Evolutionary conservation across 2,888 invertebrate genomes (phyloP), one percentile per base, ranked within the genome.

Genomic region (Caenorhabditis sp.): DNA sequence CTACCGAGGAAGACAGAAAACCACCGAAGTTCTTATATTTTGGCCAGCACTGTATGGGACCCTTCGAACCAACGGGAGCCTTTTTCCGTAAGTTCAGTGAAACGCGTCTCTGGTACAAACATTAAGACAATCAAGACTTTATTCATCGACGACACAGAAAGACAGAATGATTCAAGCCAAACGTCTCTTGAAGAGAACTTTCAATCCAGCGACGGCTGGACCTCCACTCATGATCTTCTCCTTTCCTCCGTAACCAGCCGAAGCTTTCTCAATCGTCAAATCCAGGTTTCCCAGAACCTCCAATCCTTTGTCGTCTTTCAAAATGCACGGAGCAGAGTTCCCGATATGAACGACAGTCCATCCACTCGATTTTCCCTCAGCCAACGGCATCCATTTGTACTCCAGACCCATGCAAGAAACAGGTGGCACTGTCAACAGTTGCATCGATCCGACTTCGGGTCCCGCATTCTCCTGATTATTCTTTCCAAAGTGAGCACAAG

Each of bases 381-480:
- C 54, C 70, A 85, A 79, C 22, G 87, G 86, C 74, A 86, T 81
- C 89, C 89, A 89, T 70, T 88, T 86, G 81, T 89, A 89, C 24
- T 83, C 85, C 24, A 87, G 69, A 24, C 88, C 88, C 75, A 81
- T 81, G 41, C 70, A 80, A 24, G 70, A 76, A n/a, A 82, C 82
- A 16, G 86, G 87, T 6, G 86, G 86, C 0, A 85, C 79, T 5
- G 81, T 81, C 74, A 89, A 69, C 83, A 89, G 58, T 72, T 89
- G 88, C 82, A 89, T 85, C 19, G 87, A 87, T 75, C 88, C 89
- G 38, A 89, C 84, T 75, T 89, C 89, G 31, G 87, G 85, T 19
- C 89, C 88, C 10, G 89, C 84, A 72, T 87, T 88, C 73, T 88
- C 88, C 69, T 89, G 88, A 51, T 87, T 87, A 77, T 88, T 85